Evolutionary conservation across 2,797 vertebrate species (phyloP).

Genomic region (Hoplostethus mediterraneus): DNA sequence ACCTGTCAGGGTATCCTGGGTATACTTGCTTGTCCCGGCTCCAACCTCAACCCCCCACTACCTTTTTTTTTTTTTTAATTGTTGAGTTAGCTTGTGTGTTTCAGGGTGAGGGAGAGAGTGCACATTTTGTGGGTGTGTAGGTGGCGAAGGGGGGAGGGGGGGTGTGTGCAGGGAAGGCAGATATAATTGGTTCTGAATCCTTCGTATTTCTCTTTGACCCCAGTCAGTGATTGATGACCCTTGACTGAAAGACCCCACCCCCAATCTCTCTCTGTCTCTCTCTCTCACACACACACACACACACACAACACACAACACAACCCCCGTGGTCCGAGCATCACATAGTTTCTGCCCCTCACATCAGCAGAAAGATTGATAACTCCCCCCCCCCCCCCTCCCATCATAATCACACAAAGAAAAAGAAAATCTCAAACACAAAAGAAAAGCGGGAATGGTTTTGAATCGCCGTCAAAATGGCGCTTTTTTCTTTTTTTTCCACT

Average conservation of each 20-base stretch:
- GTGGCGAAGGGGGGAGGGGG: conserved; percentile 36
- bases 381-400: conserved; percentile 45
- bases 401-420: conserved; percentile 57
- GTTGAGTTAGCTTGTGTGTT: too few relatives aligned
- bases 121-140: background rate
- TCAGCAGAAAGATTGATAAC: conserved; percentile 78
- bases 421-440: conserved; percentile 44
- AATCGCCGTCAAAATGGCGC: conserved; percentile 76
- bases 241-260: conserved; percentile 77
- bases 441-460: conserved; percentile 58
- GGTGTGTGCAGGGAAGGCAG: conserved; percentile 64
- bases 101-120: too few relatives aligned
- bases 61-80: background rate
- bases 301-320: conserved; percentile 45
- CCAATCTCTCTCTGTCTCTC: conserved; percentile 39
- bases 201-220: conserved; percentile 83
- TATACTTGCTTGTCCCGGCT: conserved; percentile 16
- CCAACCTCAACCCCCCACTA: background rate
- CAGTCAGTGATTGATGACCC: conserved; percentile 87
- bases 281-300: conserved; percentile 36
- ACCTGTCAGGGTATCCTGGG: conserved; percentile 1
- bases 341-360: conserved; percentile 54
- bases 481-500: conserved; percentile 55
- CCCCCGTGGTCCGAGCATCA: conserved; percentile 59
- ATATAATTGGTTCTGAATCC: conserved; percentile 85